phyloP scores from a whole-genome alignment of 2,888 invertebrate genomes.

The Caenorhabditis sp. region DNA sequence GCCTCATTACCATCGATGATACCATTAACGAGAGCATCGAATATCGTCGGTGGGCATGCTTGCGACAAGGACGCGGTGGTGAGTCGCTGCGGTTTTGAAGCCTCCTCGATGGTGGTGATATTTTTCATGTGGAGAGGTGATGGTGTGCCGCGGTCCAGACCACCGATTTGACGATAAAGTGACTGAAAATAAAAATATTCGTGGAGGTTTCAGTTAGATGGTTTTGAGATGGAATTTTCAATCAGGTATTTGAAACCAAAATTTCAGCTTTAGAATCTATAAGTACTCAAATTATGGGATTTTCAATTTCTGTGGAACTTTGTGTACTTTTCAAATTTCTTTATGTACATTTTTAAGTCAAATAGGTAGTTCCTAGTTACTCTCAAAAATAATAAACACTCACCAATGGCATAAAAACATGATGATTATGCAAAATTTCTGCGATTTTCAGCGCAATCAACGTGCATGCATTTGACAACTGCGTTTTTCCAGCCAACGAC shows the following conservation, averaged over 20 bases:
- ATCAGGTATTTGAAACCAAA: too few species aligned
- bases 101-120: background rate
- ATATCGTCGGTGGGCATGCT: background rate
- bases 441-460: conserved; percentile 49
- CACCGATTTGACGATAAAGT: background rate
- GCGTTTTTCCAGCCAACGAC: conserved; percentile 41
- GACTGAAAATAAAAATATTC: background rate
- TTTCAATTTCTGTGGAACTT: too few species aligned
- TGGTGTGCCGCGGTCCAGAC: background rate
- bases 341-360: too few species aligned
- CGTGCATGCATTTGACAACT: conserved; percentile 51
- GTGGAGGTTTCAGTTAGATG: background rate
- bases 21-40: conserved; percentile 28
- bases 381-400: too few species aligned
- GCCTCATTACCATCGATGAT: conserved; percentile 41
- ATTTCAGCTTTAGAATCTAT: too few species aligned
- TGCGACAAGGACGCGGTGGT: background rate
- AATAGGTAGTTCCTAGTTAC: too few species aligned
- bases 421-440: conserved; percentile 35
- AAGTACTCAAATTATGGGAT: too few species aligned
- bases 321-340: background rate
- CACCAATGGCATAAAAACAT: conserved; percentile 28
- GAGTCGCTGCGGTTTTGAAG: background rate
- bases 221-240: too few species aligned
- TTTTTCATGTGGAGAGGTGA: background rate